A percentile compares a stretch with the other conserved stretches of the same genome.
Conservation (phyloP, 2,797 vertebrate species). For the Hylomyscus alleni region DNA sequence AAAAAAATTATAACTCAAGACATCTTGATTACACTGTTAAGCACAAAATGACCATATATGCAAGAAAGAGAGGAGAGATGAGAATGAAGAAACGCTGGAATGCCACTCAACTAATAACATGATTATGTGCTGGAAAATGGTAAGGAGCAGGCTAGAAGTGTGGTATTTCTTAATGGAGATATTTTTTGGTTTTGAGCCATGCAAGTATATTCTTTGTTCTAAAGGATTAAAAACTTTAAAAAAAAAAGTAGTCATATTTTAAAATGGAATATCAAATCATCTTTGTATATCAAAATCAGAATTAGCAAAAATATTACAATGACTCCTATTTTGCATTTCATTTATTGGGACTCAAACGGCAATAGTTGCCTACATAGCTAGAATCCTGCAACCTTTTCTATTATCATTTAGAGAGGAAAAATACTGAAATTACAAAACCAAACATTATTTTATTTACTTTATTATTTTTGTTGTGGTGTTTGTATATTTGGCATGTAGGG, state of each 20-base stretch:
- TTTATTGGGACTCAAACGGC: neutral
- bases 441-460: neutral
- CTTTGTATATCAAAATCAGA: neutral
- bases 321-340: neutral
- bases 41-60: neutral
- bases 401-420: conserved; percentile 5
- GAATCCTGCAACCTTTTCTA: neutral
- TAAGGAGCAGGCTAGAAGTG: neutral
- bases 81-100: neutral
- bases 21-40: neutral
- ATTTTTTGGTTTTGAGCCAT: neutral
- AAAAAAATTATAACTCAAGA: conserved; percentile 4
- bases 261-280: neutral
- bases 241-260: conserved; percentile 12
- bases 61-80: neutral
- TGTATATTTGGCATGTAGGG: neutral
- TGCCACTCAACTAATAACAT: neutral
- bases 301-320: neutral
- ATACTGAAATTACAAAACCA: neutral
- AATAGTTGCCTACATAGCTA: neutral
- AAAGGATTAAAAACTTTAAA: neutral
- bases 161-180: neutral
- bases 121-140: neutral
- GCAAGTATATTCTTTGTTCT: neutral
- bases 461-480: neutral